Evolutionary conservation across 2,797 vertebrate species (phyloP), one percentile per base, ranked within the genome.

Genomic region (Fratercula arctica): DNA sequence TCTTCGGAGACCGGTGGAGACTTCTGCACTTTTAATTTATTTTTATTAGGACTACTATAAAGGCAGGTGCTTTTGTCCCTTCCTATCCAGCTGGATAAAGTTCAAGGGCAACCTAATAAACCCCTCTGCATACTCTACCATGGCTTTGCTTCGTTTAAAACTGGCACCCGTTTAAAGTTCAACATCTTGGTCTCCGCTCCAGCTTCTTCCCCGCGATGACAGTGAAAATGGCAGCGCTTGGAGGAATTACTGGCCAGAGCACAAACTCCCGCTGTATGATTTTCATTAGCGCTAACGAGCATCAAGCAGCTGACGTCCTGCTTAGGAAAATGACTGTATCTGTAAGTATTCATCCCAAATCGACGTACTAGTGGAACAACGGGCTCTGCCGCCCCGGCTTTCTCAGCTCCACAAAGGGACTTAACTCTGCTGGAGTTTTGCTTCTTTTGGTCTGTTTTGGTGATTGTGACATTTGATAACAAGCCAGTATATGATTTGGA

Each of bases 271-370:
- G 75, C 90, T 96, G 81, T 78, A 37, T 93, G 96, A 95, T 93
- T 96, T 95, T 96, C 90, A 91, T 95, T 93, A 95, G 60, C 50
- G 12, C 69, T 92, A 96, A 92, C 3, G 9, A 94, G 76, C 29
- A 0, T 75, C 75, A 77, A 82, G 90, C 66, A 73, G 70, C 46
- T 70, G 74, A 96, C 0, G 26, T 94, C 88, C 77, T 80, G 78
- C 91, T 85, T 72, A 66, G 86, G 89, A 94, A 89, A 95, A 95
- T 81, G 57, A 80, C 81, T 95, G 60, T 46, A 51, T 67, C 78
- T 80, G 78, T 41, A 79, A 94, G 41, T 16, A 61, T 87, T 94
- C 68, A 45, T 83, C 94, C 90, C 84, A 85, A 75, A 92, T 19
- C 1, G 0, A 68, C 0, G 0, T 8, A 4, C 21, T 4, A 18